Evolutionary conservation across 2,797 vertebrate species (phyloP).

Genomic region (Threskiornis aethiopicus): DNA sequence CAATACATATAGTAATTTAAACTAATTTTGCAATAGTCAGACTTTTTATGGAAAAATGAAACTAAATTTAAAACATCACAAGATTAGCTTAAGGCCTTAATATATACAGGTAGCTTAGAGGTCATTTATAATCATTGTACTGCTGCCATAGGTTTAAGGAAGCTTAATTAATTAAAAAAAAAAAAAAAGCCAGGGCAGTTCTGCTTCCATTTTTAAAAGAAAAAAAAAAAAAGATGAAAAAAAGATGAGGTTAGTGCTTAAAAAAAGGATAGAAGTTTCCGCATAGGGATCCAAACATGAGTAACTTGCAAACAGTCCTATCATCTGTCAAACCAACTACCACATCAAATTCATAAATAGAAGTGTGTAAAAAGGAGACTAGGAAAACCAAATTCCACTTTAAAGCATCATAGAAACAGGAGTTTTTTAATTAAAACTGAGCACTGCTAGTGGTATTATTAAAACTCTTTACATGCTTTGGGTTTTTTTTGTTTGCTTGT

Average conservation of each 20-base stretch:
- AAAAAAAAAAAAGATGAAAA: background rate
- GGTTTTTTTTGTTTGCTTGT: background rate
- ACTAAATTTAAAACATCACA: background rate
- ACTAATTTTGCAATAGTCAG: background rate
- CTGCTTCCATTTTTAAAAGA: background rate
- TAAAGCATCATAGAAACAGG: background rate
- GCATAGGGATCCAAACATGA: background rate
- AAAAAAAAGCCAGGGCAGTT: background rate
- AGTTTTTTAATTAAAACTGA: background rate
- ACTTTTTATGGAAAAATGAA: background rate
- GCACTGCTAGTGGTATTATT: background rate
- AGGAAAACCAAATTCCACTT: background rate
- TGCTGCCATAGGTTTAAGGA: background rate
- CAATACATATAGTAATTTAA: background rate
- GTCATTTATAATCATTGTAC: background rate
- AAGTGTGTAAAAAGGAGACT: background rate
- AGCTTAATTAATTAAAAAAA: background rate
- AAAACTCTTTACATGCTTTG: background rate
- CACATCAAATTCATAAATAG: background rate
- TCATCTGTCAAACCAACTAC: conserved; percentile 19
- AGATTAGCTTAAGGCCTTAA: background rate
- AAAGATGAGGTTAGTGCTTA: background rate
- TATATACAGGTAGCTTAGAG: background rate
- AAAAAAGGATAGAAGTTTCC: background rate
- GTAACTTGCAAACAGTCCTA: background rate